Conservation (phyloP, 1,140 invertebrate species). For the Paralvinella palmiformis region DNA sequence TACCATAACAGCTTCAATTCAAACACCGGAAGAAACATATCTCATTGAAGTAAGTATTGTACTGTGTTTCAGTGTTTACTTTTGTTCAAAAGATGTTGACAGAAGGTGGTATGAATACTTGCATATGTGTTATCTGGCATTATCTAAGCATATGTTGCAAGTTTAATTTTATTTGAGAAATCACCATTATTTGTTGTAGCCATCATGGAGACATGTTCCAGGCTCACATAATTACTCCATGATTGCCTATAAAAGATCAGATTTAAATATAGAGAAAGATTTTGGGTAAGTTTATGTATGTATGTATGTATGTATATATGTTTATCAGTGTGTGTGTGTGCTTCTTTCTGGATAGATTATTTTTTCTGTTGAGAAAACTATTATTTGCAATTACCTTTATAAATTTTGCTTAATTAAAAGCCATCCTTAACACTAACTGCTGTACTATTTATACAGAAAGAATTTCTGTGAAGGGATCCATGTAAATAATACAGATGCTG, state of each 20-base stretch:
- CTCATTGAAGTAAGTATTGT: constrained; percentile 1
- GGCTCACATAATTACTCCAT: constrained; percentile 66
- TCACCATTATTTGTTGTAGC: constrained; percentile 53
- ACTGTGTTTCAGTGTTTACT: not conserved
- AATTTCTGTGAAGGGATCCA: no score
- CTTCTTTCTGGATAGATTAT: not conserved
- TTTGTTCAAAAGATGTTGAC: not conserved
- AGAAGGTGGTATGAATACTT: not conserved
- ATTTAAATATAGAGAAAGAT: constrained; percentile 70
- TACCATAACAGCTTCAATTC: constrained; percentile 2
- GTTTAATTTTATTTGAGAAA: not conserved
- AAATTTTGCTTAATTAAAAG: not conserved
- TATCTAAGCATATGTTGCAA: not conserved
- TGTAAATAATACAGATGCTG: no score
- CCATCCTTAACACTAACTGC: not conserved
- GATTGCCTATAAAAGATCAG: constrained; percentile 85
- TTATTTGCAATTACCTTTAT: not conserved
- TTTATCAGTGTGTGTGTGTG: not conserved
- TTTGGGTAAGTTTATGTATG: constrained; percentile 21
- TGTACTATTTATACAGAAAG: not conserved
- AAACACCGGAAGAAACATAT: not conserved
- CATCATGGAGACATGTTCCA: constrained; percentile 82
- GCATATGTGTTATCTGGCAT: not conserved
- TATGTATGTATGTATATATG: constrained; percentile 68
- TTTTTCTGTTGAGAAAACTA: not conserved